Evolutionary conservation across 2,113 vertebrate species (phyloP).

Genomic region (Rhinoptilus africanus): DNA sequence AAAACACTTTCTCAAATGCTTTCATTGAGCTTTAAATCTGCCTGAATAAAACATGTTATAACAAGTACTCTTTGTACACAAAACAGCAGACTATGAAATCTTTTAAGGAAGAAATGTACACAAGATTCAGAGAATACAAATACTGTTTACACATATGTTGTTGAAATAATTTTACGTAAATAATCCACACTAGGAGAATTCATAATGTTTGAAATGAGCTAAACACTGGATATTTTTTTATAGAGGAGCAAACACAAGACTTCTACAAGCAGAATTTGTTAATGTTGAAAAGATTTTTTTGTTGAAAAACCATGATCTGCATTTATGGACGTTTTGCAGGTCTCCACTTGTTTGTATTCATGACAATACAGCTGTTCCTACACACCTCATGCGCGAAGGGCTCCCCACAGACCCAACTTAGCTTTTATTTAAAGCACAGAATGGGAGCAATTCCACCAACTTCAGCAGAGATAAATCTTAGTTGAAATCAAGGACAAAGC

Average conservation of each 20-base stretch:
- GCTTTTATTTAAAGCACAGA: not conserved
- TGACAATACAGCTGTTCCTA: not conserved
- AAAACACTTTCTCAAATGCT: not conserved
- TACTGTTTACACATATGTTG: not conserved
- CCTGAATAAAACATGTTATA: constrained; percentile 10
- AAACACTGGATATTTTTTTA: not conserved
- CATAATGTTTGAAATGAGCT: not conserved
- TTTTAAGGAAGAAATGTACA: not conserved
- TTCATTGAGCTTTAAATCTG: constrained; percentile 1
- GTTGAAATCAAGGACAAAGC: not conserved
- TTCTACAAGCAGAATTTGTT: not conserved
- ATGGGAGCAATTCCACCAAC: not conserved
- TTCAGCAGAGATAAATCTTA: not conserved
- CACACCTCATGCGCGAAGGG: constrained; percentile 3
- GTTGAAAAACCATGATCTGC: not conserved
- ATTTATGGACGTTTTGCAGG: not conserved
- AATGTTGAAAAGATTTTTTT: not conserved
- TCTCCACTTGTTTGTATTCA: constrained; percentile 34
- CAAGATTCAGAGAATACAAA: not conserved
- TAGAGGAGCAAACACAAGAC: not conserved
- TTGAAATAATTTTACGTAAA: not conserved
- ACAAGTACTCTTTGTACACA: not conserved
- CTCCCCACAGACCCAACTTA: constrained; percentile 1
- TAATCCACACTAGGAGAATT: not conserved
- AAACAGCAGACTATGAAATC: not conserved